A percentile compares a stretch with the other conserved stretches of the same genome.
These are phyloP conservation scores for Mythimna loreyi DNA, from an alignment of 2,888 invertebrate species.

Conservation along the genomic window DNA sequence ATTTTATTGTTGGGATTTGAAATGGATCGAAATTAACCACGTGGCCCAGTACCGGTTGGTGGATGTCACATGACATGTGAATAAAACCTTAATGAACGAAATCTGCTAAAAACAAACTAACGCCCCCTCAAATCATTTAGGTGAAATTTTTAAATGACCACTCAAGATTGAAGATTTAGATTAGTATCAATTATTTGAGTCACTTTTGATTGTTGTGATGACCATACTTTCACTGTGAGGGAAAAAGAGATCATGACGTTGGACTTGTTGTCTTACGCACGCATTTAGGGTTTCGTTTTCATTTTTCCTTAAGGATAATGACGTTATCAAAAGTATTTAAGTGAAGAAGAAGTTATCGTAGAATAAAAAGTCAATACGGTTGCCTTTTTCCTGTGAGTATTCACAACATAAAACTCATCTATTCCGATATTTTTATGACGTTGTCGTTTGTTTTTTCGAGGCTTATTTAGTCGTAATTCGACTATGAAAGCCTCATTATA, in stretches of 20 bases:
- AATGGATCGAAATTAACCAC: no score
- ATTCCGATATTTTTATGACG: background rate
- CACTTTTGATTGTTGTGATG: constrained; percentile 33
- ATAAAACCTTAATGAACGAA: background rate
- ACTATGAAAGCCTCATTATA: no score
- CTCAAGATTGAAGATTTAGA: constrained; percentile 8
- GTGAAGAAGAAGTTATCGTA: no score
- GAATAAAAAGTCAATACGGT: background rate
- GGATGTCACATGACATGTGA: no score
- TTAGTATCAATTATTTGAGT: constrained; percentile 22
- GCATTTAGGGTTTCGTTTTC: background rate
- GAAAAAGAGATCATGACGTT: constrained; percentile 1
- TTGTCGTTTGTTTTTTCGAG: no score
- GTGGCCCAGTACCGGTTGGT: no score
- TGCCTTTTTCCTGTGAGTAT: background rate
- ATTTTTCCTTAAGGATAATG: background rate
- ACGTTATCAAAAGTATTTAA: no score
- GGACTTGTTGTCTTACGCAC: background rate
- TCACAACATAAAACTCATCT: background rate
- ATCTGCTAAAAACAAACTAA: constrained; percentile 6
- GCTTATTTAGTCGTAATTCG: no score
- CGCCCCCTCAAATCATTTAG: background rate
- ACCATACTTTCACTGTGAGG: constrained; percentile 22
- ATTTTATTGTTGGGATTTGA: no score
- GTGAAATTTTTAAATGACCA: constrained; percentile 46